Percentiles rank a stretch among this genome's conserved stretches.
phyloP scores from a whole-genome alignment of 2,797 vertebrate species.

The Loris lydekkerianus region DNA sequence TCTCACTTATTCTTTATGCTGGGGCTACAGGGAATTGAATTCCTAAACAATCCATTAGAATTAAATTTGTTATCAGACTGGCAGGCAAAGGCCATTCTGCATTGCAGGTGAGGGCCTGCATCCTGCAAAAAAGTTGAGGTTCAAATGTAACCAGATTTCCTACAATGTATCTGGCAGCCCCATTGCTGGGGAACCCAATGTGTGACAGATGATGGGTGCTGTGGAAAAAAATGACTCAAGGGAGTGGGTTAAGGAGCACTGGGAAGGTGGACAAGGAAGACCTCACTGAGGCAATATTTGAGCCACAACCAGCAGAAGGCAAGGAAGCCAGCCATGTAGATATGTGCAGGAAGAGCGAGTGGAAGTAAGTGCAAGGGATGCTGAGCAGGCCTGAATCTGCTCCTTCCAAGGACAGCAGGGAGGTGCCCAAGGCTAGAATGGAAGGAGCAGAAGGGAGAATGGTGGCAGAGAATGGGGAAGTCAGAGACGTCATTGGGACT shows the following conservation, averaged over 20 bases:
- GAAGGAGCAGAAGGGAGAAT: background rate
- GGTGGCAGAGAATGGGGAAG: background rate
- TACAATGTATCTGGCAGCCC: background rate
- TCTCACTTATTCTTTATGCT: background rate
- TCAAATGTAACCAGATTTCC: background rate
- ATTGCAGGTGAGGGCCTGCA: background rate
- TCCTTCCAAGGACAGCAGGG: background rate
- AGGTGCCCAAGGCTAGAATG: background rate
- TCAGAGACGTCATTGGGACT: background rate
- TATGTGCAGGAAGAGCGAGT: background rate
- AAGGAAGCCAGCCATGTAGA: background rate
- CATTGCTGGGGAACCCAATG: background rate
- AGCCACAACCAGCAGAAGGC: background rate
- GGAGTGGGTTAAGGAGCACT: no score
- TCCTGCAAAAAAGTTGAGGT: background rate
- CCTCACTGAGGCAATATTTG: background rate
- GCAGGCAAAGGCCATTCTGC: background rate
- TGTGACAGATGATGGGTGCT: background rate
- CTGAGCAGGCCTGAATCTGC: background rate
- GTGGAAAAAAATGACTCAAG: background rate
- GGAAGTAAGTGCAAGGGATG: background rate
- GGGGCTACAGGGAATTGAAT: background rate
- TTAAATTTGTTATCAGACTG: background rate
- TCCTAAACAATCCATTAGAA: background rate
- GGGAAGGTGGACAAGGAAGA: background rate